Evolutionary conservation across 2,888 invertebrate genomes (phyloP), one percentile per base, ranked within the genome.

Genomic region (Trachelus iudaicus): DNA sequence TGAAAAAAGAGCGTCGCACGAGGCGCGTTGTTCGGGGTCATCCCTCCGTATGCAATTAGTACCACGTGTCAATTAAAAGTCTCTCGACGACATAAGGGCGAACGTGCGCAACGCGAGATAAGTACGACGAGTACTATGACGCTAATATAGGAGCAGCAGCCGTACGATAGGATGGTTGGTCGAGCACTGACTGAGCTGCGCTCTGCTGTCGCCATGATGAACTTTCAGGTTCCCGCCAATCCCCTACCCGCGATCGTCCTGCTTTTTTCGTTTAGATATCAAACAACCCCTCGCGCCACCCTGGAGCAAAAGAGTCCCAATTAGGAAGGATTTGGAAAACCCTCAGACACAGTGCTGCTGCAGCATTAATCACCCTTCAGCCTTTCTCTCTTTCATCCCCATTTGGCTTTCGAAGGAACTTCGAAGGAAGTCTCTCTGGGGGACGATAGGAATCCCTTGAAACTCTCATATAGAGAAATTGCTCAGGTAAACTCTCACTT

Each of bases 81-180:
- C 56, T 56, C 56, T 56, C 56, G 23, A 9, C 56, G 6, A 56
- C 23, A 56, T 56, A 56, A 56, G 56, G 56, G 56, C 56, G 56
- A 56, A 56, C 56, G 56, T 56, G 56, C 56, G 56, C 56, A 56
- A 0, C 56, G 56, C 56, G 56, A 56, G 23, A 1, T 56, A 56
- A 56, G 56, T 56, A 56, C 56, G 23, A 23, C 56, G 56, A 56
- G 56, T 23, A 56, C 23, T 56, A 56, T 56, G 56, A 56, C 23
- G 56, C 56, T 56, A 15, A 6, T 56, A 56, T 56, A 56, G 23
- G 56, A 56, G 56, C 56, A 40, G 23, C 40, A 56, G 56, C 56
- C 83, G 87, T 83, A 83, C 88, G 85, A 84, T 84, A 82, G 84
- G 87, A 83, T 87, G 88, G 88, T 84, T 88, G 83, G 86, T 80